phyloP scores from a whole-genome alignment of 2,113 vertebrate genomes.

The Rattus norvegicus region GRCr8 NC_086023.1:69899501-69900000 shows the following conservation, averaged over 20 bases:
- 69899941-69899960: not conserved
- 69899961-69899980: not conserved
- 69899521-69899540: not conserved
- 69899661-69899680: not conserved
- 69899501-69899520: not conserved
- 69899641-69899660: constrained; percentile 64
- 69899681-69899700: not conserved
- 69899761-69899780: constrained; percentile 29
- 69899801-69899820: not conserved
- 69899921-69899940: not conserved
- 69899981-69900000: not conserved
- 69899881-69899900: constrained; percentile 21
- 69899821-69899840: not conserved
- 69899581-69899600: not conserved
- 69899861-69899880: constrained; percentile 20
- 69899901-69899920: not conserved
- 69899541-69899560: constrained; percentile 45
- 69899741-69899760: not conserved
- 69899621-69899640: not conserved
- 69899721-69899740: constrained; percentile 13
- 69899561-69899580: constrained; percentile 39
- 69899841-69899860: not conserved
- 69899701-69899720: not conserved
- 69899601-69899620: constrained; percentile 23
- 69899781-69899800: constrained; percentile 21